Percentiles rank a stretch among this genome's conserved stretches.
phyloP scores from a whole-genome alignment of 2,113 vertebrate genomes.

The Lynx canadensis region DNA sequence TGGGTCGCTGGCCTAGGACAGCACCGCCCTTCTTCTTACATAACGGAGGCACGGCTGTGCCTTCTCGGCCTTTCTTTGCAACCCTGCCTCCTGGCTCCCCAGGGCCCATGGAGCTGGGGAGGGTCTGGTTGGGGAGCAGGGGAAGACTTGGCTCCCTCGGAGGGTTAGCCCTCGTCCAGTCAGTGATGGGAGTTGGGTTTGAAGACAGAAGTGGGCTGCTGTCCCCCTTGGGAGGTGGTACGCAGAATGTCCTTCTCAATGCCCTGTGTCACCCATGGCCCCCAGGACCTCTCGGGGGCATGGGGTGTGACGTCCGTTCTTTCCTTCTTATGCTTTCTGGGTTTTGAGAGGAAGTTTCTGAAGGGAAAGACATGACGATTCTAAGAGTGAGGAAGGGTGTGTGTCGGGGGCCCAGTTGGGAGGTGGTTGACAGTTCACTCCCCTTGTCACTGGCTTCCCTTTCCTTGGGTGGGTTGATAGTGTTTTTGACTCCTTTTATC shows the following conservation, averaged over 20 bases:
- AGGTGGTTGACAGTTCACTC: neutral
- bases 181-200: neutral
- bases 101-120: neutral
- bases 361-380: neutral
- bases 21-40: conserved; percentile 68
- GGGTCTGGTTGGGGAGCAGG: neutral
- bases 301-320: neutral
- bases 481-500: neutral
- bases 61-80: conserved; percentile 58
- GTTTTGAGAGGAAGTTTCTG: neutral
- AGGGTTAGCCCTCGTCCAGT: neutral
- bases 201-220: neutral
- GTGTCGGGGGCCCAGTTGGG: neutral
- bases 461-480: neutral
- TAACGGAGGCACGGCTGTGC: conserved; percentile 66
- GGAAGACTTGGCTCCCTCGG: neutral
- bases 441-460: neutral
- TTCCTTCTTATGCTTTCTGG: neutral
- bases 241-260: neutral
- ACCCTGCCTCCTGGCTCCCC: neutral
- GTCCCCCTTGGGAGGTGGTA: neutral
- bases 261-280: neutral
- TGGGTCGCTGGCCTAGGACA: conserved; percentile 62
- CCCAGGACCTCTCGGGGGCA: neutral
- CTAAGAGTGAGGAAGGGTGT: neutral